Evolutionary conservation across 2,888 invertebrate genomes (phyloP).

Genomic region (Apotomis betuletana): DNA sequence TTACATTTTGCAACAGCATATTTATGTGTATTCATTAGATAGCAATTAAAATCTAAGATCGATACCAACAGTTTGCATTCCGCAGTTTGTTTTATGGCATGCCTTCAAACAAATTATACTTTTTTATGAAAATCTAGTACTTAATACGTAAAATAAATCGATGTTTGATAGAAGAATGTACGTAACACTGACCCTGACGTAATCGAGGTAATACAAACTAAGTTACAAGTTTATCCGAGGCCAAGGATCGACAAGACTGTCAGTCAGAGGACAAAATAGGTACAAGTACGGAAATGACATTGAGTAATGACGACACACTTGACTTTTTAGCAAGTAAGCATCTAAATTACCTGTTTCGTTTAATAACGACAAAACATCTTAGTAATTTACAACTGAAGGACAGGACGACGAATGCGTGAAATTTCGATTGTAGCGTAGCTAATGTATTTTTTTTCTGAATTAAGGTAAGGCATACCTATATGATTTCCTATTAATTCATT

Average conservation of each 20-base stretch:
- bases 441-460: not conserved
- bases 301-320: slow-evolving; percentile 47
- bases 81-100: not conserved
- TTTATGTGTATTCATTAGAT: not conserved
- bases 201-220: slow-evolving; percentile 5
- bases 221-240: slow-evolving; percentile 15
- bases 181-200: slow-evolving; percentile 9
- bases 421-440: not conserved
- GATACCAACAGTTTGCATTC: not conserved
- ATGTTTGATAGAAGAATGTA: not conserved
- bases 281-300: slow-evolving; percentile 51
- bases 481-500: no score
- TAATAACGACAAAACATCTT: slow-evolving; percentile 8
- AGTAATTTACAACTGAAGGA: slow-evolving; percentile 10
- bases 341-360: slow-evolving; percentile 30
- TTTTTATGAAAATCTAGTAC: no score
- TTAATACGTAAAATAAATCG: no score
- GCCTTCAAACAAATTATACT: no score
- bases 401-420: not conserved
- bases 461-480: no score
- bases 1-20: not conserved
- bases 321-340: not conserved
- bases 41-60: not conserved
- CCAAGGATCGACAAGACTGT: slow-evolving; percentile 2
- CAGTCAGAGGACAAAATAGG: slow-evolving; percentile 20